Evolutionary conservation across 1,140 invertebrate species (phyloP), one percentile per base, ranked within the genome.

Genomic region (Thaumatotibia leucotreta): DNA sequence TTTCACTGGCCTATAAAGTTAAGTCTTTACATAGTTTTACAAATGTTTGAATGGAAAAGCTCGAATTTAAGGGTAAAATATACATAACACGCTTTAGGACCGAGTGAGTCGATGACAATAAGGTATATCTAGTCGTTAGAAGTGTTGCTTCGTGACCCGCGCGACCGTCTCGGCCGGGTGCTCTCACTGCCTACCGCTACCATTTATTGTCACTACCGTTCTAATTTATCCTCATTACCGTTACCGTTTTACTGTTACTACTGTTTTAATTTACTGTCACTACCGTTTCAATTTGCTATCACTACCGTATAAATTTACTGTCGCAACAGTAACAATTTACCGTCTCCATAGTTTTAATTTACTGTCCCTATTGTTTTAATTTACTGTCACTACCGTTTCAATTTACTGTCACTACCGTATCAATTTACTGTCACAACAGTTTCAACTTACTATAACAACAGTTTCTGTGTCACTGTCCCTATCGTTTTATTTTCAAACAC

Each of bases 101-200:
- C 78, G 80, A 87, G 85, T 82, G 79, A 83, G 77, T 79, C 67
- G 69, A 78, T 64, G 86, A 89, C 87, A 89, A 89, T 89, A 89
- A 88, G 75, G 80, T 74, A 72, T 70, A 74, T 89, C 87, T 89
- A 89, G 87, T 89, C 87, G 85, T 68, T 79, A 78, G 73, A 77
- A 77, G 78, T 76, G 76, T 84, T 83, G 75, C 79, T 86, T 88
- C 84, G 80, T 83, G 74, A 2, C 14, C 24, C 24, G 52, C 52
- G 49, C 50, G n/a, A 20, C 23, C 22, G 35, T 39, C 35, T 39
- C 35, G 35, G 35, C 35, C 35, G n/a, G n/a, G 11, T 35, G 33
- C 33, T n/a, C 33, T 10, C 11, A n/a, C n/a, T n/a, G 35, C 35
- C 35, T 4, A 4, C 2, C 14, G 33, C 33, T n/a, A 10, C 11